phyloP scores from a whole-genome alignment of 2,888 invertebrate species.

The Laspeyria flexula region DNA sequence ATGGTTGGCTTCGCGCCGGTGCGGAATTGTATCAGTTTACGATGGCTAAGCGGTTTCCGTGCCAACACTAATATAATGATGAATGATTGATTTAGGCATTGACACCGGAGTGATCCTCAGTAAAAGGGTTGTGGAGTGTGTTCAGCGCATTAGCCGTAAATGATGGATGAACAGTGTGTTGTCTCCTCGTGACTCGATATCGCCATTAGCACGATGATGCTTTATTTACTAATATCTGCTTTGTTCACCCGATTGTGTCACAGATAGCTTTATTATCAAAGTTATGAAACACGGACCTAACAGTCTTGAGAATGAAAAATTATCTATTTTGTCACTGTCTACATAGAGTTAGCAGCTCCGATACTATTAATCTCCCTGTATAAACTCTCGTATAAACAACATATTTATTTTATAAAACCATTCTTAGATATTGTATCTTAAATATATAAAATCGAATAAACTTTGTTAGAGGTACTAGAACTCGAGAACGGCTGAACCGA shows the following conservation, averaged over 20 bases:
- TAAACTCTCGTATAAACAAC: too few species aligned
- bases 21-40: not conserved
- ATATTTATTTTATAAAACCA: too few species aligned
- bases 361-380: too few species aligned
- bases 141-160: conserved; percentile 68
- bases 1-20: not conserved
- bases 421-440: too few species aligned
- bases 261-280: not conserved
- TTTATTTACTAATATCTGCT: conserved; percentile 27
- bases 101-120: conserved; percentile 46
- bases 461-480: too few species aligned
- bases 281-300: not conserved
- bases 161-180: conserved; percentile 73
- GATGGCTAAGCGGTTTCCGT: not conserved
- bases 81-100: conserved; percentile 57
- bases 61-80: conserved; percentile 21
- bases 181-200: conserved; percentile 60
- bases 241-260: conserved; percentile 4
- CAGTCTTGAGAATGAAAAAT: too few species aligned
- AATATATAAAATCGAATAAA: too few species aligned
- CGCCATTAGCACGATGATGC: conserved; percentile 56
- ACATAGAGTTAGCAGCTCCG: too few species aligned
- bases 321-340: not conserved
- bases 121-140: conserved; percentile 74
- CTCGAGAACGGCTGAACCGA: too few species aligned